These are phyloP conservation scores for Scaptomyza polygonia DNA, from an alignment of 2,888 invertebrate species.

Conservation along the genomic window DNA sequence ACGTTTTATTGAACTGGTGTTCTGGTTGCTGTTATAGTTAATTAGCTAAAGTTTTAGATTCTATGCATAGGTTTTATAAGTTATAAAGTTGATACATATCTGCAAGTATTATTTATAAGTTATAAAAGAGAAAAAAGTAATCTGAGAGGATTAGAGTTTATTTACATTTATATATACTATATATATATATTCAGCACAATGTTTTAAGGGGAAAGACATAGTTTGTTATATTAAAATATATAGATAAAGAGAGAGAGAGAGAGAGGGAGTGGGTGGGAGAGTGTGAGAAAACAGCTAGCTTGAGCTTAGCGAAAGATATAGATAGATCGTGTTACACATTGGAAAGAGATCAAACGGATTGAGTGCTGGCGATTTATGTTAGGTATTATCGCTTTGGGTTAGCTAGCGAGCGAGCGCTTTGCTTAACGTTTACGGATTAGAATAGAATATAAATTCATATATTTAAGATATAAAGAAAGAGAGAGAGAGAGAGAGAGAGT, in stretches of 20 bases:
- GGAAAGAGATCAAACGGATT: slow-evolving; percentile 6
- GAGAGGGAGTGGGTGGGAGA: slow-evolving; percentile 2
- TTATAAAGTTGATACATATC: slow-evolving; percentile 42
- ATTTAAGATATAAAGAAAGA: slow-evolving; percentile 1
- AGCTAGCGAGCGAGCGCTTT: slow-evolving; percentile 21
- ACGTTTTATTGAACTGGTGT: slow-evolving; percentile 18
- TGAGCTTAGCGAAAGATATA: slow-evolving; percentile 1
- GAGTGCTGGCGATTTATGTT: slow-evolving; percentile 28
- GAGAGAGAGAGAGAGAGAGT: slow-evolving; percentile 8
- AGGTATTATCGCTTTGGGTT: slow-evolving; percentile 11
- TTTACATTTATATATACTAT: slow-evolving; percentile 24
- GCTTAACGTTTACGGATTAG: slow-evolving; percentile 8
- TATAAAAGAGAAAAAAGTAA: slow-evolving; percentile 30
- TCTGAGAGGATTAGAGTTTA: slow-evolving; percentile 23
- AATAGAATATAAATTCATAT: slow-evolving; percentile 6
- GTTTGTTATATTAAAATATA: not conserved
- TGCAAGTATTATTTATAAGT: slow-evolving; percentile 52
- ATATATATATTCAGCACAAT: slow-evolving; percentile 30
- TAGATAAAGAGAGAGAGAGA: not conserved
- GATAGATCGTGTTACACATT: not conserved
- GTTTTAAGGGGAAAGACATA: slow-evolving; percentile 6
- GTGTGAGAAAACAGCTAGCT: slow-evolving; percentile 12
- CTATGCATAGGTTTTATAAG: slow-evolving; percentile 31
- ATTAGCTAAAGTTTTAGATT: slow-evolving; percentile 36
- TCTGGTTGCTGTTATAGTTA: slow-evolving; percentile 30